phyloP scores from a whole-genome alignment of 2,888 invertebrate species.

The Lampropteryx suffumata region DNA sequence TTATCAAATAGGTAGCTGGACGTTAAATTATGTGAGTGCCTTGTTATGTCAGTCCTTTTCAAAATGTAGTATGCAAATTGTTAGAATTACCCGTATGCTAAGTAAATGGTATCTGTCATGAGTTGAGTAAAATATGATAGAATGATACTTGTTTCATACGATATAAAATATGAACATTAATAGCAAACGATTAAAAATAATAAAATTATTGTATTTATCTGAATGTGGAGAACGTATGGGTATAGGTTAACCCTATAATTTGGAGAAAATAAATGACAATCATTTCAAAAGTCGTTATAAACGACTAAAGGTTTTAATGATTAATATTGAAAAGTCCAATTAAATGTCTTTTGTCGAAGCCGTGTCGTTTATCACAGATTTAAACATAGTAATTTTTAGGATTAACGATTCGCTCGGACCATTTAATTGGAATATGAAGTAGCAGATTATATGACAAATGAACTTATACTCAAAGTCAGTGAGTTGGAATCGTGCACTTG shows the following conservation, averaged over 20 bases:
- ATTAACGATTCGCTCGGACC: slow-evolving; percentile 24
- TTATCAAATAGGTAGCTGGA: slow-evolving; percentile 46
- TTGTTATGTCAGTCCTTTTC: slow-evolving; percentile 37
- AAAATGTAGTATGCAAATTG: slow-evolving; percentile 40
- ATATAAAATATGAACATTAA: background rate
- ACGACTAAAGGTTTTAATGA: slow-evolving; percentile 10
- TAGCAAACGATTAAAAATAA: background rate
- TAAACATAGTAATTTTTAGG: slow-evolving; percentile 31
- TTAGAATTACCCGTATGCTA: slow-evolving; percentile 27
- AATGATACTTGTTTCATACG: background rate
- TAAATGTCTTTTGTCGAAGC: slow-evolving; percentile 17
- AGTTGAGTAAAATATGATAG: slow-evolving; percentile 38
- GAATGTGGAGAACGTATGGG: slow-evolving; percentile 6
- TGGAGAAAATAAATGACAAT: slow-evolving; percentile 13
- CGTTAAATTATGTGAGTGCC: slow-evolving; percentile 39
- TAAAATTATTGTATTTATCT: background rate
- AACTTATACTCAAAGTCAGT: slow-evolving; percentile 20
- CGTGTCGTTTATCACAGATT: slow-evolving; percentile 24
- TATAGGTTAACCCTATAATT: slow-evolving; percentile 7
- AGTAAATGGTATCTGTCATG: slow-evolving; percentile 40
- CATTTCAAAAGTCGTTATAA: slow-evolving; percentile 15
- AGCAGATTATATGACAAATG: slow-evolving; percentile 29
- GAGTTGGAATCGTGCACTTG: slow-evolving; percentile 36
- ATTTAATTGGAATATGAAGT: slow-evolving; percentile 18
- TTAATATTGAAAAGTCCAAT: slow-evolving; percentile 23